phyloP scores from a whole-genome alignment of 2,797 vertebrate species.

The Pachyuromys duprasi region DNA sequence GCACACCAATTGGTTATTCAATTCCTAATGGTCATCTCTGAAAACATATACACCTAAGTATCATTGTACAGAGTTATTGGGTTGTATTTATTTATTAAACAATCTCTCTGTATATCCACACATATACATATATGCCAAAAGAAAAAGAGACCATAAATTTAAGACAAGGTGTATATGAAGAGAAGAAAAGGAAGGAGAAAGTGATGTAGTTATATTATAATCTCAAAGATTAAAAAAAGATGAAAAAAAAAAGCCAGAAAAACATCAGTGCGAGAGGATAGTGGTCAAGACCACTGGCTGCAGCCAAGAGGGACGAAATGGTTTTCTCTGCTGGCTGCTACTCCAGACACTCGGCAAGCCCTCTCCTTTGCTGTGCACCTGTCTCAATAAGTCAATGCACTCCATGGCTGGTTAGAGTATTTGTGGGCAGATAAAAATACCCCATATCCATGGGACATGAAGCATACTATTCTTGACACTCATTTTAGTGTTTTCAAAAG shows the following conservation, averaged over 20 bases:
- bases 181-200: background rate
- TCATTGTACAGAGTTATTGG: background rate
- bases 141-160: background rate
- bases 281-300: background rate
- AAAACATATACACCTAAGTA: background rate
- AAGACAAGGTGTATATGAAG: background rate
- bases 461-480: background rate
- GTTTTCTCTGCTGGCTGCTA: background rate
- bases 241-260: background rate
- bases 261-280: background rate
- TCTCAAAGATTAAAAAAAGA: background rate
- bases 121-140: background rate
- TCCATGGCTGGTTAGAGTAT: background rate
- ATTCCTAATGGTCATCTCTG: too few relatives aligned
- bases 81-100: background rate
- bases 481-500: conserved; percentile 1
- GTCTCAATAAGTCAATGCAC: background rate
- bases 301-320: background rate
- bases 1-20: background rate
- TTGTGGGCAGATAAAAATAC: background rate
- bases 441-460: background rate
- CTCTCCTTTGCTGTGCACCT: background rate
- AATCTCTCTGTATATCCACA: too few relatives aligned
- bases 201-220: background rate
- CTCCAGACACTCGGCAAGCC: background rate